Conservation (phyloP, 1,140 invertebrate genomes). For the Idris sp. region DNA sequence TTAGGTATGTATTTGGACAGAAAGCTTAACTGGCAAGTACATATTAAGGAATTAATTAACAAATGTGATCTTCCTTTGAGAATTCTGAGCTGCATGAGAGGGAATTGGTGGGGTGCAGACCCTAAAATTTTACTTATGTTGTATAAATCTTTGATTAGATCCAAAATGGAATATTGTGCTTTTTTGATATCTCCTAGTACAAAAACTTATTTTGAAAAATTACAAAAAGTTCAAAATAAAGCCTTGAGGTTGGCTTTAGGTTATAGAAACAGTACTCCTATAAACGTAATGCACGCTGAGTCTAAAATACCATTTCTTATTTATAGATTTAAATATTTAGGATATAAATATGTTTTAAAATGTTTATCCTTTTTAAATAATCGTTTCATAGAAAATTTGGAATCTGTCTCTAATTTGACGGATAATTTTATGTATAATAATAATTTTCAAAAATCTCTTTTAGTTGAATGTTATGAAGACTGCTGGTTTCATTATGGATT, state of each 20-base stretch:
- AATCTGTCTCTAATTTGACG: not conserved
- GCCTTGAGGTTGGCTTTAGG: not conserved
- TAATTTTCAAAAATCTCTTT: conserved; percentile 13
- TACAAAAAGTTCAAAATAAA: not conserved
- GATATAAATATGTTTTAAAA: conserved; percentile 18
- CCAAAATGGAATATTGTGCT: conserved; percentile 1
- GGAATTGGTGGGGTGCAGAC: no score
- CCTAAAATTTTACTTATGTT: not conserved
- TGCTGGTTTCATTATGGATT: conserved; percentile 8
- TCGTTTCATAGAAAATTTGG: conserved; percentile 5
- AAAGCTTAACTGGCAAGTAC: not conserved
- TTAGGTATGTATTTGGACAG: no score
- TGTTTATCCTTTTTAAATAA: conserved; percentile 2
- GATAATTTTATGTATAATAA: conserved; percentile 11
- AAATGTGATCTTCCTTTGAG: not conserved
- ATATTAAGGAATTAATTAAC: not conserved
- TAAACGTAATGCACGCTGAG: not conserved
- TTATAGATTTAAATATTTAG: no score
- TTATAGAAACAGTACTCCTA: conserved; percentile 3
- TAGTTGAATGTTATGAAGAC: conserved; percentile 12
- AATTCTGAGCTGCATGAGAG: not conserved
- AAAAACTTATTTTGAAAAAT: not conserved
- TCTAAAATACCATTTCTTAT: no score
- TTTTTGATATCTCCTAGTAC: conserved; percentile 1
- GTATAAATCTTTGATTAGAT: conserved; percentile 3